Percentiles rank a stretch among this genome's conserved stretches.
Conservation (phyloP, 1,140 invertebrate species). For the Diachasmimorpha longicaudata region DNA sequence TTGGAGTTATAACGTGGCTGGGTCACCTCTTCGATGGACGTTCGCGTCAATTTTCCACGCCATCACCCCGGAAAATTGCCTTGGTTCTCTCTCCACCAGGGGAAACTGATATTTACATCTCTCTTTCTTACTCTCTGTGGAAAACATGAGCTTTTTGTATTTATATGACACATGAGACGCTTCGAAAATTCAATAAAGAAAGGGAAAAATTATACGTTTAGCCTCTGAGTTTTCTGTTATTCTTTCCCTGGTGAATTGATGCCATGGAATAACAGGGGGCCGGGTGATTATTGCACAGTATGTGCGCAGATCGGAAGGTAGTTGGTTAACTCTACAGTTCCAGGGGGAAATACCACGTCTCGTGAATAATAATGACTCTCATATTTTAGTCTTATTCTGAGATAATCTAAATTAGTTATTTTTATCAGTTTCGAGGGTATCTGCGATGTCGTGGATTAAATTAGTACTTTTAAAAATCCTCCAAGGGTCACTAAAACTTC, state of each 20-base stretch:
- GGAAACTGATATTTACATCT: background rate
- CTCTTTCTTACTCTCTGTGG: background rate
- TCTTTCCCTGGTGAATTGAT: too few relatives aligned
- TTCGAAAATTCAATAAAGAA: too few relatives aligned
- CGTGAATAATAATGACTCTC: background rate
- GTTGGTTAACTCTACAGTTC: too few relatives aligned
- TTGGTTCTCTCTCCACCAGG: constrained; percentile 21
- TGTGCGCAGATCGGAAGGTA: too few relatives aligned
- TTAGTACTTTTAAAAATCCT: background rate
- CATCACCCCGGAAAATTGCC: constrained; percentile 48
- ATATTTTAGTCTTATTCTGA: background rate
- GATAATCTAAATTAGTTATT: background rate
- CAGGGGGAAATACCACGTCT: background rate
- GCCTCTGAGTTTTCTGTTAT: too few relatives aligned
- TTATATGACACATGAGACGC: constrained; percentile 16
- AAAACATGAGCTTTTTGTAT: background rate
- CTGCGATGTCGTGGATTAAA: background rate
- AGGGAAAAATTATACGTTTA: too few relatives aligned
- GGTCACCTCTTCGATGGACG: constrained; percentile 21
- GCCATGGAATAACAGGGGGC: background rate
- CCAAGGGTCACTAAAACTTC: too few relatives aligned
- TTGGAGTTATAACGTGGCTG: background rate
- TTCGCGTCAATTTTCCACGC: constrained; percentile 43
- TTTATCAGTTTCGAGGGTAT: background rate
- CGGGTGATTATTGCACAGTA: background rate